Evolutionary conservation across 2,888 invertebrate species (phyloP).

Genomic region (Phyto melanocephala): DNA sequence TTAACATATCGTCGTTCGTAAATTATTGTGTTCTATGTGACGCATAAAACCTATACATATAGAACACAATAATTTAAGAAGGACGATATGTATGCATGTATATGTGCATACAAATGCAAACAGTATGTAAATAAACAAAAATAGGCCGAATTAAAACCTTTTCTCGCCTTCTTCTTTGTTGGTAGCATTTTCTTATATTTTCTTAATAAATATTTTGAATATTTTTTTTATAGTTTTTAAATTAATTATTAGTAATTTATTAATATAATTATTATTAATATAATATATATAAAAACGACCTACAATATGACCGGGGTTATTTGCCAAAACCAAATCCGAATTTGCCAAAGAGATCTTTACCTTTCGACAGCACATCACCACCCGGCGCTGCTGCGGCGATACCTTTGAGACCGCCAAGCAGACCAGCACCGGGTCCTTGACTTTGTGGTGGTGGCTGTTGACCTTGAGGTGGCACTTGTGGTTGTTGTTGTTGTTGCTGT

Average conservation of each 20-base stretch:
- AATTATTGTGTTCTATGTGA: too few species aligned
- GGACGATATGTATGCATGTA: too few species aligned
- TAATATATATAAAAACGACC: constrained; percentile 75
- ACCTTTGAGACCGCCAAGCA: constrained; percentile 94
- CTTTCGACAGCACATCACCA: constrained; percentile 93
- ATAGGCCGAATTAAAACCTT: neutral
- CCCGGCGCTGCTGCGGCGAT: constrained; percentile 91
- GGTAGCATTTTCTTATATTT: neutral
- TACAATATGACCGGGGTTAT: constrained; percentile 80
- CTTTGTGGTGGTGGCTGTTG: constrained; percentile 77
- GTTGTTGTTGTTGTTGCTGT: constrained; percentile 72
- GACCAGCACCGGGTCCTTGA: constrained; percentile 85
- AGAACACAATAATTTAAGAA: too few species aligned
- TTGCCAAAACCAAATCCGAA: constrained; percentile 94
- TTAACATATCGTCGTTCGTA: too few species aligned
- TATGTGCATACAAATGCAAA: too few species aligned
- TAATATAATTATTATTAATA: constrained; percentile 68
- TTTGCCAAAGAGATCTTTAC: constrained; percentile 89
- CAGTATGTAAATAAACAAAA: too few species aligned
- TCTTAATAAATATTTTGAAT: constrained; percentile 6
- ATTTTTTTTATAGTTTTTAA: constrained; percentile 25
- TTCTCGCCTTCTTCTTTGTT: constrained; percentile 23
- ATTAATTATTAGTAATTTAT: constrained; percentile 72
- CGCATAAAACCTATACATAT: too few species aligned
- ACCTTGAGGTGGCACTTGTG: constrained; percentile 79